phyloP scores from a whole-genome alignment of 2,888 invertebrate species.

The Tipula helvola region DNA sequence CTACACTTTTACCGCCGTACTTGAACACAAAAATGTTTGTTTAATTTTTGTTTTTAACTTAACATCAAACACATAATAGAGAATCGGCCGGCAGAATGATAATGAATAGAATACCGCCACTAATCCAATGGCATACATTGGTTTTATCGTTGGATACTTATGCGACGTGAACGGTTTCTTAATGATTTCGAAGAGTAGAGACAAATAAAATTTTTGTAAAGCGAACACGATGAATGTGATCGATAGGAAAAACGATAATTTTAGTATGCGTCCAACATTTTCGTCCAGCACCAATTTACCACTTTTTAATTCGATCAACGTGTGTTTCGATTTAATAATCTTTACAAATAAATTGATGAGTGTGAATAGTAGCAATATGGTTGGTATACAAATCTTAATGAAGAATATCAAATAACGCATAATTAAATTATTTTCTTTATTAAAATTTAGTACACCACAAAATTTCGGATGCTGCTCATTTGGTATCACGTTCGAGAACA shows the following conservation, averaged over 20 bases:
- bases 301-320: neutral
- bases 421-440: slow-evolving; percentile 16
- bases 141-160: slow-evolving; percentile 16
- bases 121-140: slow-evolving; percentile 12
- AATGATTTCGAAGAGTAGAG: slow-evolving; percentile 18
- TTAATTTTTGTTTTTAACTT: neutral
- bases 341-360: neutral
- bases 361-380: slow-evolving; percentile 14
- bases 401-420: slow-evolving; percentile 16
- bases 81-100: slow-evolving; percentile 15
- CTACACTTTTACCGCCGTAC: neutral
- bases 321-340: neutral
- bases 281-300: slow-evolving; percentile 14
- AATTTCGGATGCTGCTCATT: slow-evolving; percentile 14
- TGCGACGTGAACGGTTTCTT: slow-evolving; percentile 17
- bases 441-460: slow-evolving; percentile 17
- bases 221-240: slow-evolving; percentile 16
- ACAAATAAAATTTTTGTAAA: slow-evolving; percentile 17
- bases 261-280: slow-evolving; percentile 14
- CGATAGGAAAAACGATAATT: slow-evolving; percentile 15
- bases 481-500: slow-evolving; percentile 17
- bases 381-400: slow-evolving; percentile 16
- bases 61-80: slow-evolving; percentile 13
- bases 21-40: neutral
- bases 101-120: slow-evolving; percentile 15